Evolutionary conservation across 2,113 vertebrate genomes (phyloP).

Genomic region (Oreochromis spilurus): DNA sequence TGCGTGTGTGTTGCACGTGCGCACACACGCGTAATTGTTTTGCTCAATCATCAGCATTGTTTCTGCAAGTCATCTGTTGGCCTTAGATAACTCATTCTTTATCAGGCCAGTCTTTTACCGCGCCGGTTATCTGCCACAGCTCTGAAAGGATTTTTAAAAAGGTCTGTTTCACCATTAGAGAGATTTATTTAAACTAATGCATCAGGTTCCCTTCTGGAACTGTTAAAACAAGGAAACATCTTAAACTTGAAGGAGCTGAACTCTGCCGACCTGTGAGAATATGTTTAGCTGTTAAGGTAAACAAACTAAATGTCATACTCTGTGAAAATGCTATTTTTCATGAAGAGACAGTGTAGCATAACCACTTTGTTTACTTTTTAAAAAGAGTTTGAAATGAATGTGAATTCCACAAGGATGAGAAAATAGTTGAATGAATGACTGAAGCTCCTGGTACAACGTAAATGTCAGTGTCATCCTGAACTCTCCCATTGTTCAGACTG

Average conservation of each 20-base stretch:
- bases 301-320: background rate
- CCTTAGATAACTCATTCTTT: conserved; percentile 22
- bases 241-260: background rate
- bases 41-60: conserved; percentile 1
- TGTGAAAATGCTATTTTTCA: background rate
- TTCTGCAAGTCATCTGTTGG: conserved; percentile 28
- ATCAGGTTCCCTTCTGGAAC: background rate
- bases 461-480: background rate
- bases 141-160: conserved; percentile 36
- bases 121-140: background rate
- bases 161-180: conserved; percentile 9
- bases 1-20: accelerated
- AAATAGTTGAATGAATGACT: background rate
- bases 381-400: background rate
- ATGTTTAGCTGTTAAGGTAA: background rate
- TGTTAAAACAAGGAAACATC: background rate
- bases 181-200: conserved; percentile 10
- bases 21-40: background rate
- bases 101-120: conserved; percentile 34
- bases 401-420: background rate
- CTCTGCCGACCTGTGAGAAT: background rate
- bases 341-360: background rate
- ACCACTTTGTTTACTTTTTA: background rate
- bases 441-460: background rate
- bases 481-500: background rate